Percentiles rank a stretch among this genome's conserved stretches.
Evolutionary conservation across 2,113 vertebrate species (phyloP).

Genomic region (Ranitomeya variabilis): DNA sequence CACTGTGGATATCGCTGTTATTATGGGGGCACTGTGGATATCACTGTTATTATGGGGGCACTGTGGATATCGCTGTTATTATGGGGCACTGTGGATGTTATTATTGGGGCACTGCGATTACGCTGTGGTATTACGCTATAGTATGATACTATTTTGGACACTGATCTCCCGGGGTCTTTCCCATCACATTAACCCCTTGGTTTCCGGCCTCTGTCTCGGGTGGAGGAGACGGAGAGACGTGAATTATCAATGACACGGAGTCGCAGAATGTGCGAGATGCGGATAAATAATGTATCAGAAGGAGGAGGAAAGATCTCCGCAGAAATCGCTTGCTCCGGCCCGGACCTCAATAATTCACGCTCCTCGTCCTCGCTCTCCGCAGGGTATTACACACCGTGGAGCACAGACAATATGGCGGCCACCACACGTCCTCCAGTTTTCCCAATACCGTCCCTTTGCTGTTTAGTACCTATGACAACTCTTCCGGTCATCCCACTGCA

Average conservation of each 20-base stretch:
- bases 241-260: conserved; percentile 9
- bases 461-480: not conserved
- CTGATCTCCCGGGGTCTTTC: not conserved
- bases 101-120: too few species aligned
- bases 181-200: not conserved
- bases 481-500: not conserved
- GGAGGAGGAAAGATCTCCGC: not conserved
- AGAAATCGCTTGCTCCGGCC: not conserved
- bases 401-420: not conserved
- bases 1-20: too few species aligned
- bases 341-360: not conserved
- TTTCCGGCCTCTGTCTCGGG: not conserved
- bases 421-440: not conserved
- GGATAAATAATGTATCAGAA: conserved; percentile 8
- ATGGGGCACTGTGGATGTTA: too few species aligned
- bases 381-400: not conserved
- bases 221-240: not conserved
- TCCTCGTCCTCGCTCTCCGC: not conserved
- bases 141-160: too few species aligned
- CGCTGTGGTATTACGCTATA: too few species aligned
- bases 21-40: too few species aligned
- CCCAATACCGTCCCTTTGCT: not conserved
- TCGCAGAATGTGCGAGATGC: not conserved
- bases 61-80: too few species aligned
- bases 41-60: too few species aligned